A percentile compares a stretch with the other conserved stretches of the same genome.
phyloP scores from a whole-genome alignment of 2,113 vertebrate genomes.

The Heloderma charlesbogerti region DNA sequence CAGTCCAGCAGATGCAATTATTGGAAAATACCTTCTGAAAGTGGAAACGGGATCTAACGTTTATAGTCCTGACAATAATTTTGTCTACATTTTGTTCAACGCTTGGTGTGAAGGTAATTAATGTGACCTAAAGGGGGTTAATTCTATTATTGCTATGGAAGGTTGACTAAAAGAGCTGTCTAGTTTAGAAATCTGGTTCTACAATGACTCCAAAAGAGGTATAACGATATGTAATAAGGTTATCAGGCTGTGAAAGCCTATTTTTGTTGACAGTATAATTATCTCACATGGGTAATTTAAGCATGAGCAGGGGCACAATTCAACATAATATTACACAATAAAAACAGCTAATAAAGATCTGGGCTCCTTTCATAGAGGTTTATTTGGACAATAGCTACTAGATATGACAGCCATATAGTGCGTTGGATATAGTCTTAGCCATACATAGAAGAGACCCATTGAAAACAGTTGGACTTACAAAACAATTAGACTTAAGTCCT shows the following conservation, averaged over 20 bases:
- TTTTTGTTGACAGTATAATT: background rate
- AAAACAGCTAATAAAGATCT: background rate
- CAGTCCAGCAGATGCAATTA: slow-evolving; percentile 44
- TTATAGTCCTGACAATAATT: slow-evolving; percentile 20
- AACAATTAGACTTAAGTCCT: too few relatives aligned
- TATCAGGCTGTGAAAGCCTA: accelerated
- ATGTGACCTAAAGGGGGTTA: accelerated
- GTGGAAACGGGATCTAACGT: slow-evolving; percentile 54
- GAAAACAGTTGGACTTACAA: too few relatives aligned
- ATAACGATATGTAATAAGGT: background rate
- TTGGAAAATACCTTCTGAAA: slow-evolving; percentile 69
- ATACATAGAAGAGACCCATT: background rate
- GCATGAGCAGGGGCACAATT: background rate
- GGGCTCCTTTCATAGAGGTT: background rate
- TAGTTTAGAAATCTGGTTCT: background rate
- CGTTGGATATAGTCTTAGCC: too few relatives aligned
- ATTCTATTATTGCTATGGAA: background rate
- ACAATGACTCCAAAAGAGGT: background rate
- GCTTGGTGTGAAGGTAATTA: slow-evolving; percentile 77
- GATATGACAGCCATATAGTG: background rate
- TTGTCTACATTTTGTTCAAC: slow-evolving; percentile 76
- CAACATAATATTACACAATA: background rate
- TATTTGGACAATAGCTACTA: background rate
- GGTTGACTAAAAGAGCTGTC: background rate
- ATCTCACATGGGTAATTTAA: background rate